Percentiles rank a stretch among this genome's conserved stretches.
Evolutionary conservation across 2,113 vertebrate species (phyloP).

Genomic region (Pogonocichla stellata): DNA sequence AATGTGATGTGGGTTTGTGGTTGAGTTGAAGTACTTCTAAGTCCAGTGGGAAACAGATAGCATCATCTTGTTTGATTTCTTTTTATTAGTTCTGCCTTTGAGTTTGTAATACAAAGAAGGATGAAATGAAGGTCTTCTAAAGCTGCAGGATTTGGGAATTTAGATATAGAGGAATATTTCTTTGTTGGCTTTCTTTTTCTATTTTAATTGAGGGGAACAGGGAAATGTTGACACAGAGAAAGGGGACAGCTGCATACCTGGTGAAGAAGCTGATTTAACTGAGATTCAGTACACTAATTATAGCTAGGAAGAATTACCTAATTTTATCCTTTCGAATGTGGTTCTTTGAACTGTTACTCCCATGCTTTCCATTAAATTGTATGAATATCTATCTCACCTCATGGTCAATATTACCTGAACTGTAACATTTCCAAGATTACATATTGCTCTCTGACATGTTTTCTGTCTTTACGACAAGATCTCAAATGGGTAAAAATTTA

Average conservation of each 20-base stretch:
- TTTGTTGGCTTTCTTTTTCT: neutral
- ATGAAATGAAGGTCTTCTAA: neutral
- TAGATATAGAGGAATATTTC: neutral
- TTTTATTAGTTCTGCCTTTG: conserved; percentile 66
- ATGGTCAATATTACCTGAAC: conserved; percentile 5
- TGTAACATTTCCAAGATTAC: neutral
- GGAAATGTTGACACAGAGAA: neutral
- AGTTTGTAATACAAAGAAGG: conserved; percentile 25
- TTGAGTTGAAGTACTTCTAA: conserved; percentile 49
- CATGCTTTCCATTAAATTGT: conserved; percentile 5
- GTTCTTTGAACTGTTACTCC: neutral
- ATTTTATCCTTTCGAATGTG: neutral
- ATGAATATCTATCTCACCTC: neutral
- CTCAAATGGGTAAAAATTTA: conserved; percentile 44
- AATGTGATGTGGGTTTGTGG: conserved; percentile 36
- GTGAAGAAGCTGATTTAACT: neutral
- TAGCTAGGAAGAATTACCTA: neutral
- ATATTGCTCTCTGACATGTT: conserved; percentile 19
- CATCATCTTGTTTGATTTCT: conserved; percentile 63
- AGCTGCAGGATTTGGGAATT: conserved; percentile 2
- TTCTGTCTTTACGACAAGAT: conserved; percentile 47
- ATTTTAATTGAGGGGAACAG: neutral
- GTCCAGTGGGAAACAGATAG: conserved; percentile 56
- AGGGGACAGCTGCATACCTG: neutral
- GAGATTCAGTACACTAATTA: neutral